Evolutionary conservation across 37 sponge, comb jelly and placozoan genomes (phyloP), one percentile per base, ranked within the genome.

Genomic region (Corticium candelabrum): DNA sequence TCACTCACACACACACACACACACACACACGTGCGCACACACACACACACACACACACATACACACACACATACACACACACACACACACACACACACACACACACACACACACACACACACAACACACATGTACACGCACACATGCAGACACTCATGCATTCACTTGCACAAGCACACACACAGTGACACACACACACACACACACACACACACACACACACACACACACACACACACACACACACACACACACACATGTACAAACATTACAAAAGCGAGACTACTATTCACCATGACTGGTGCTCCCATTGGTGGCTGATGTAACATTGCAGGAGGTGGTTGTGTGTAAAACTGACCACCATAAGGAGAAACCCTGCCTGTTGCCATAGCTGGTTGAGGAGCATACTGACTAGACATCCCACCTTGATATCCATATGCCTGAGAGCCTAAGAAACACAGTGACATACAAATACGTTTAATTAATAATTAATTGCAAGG

Each of bases 201-300:
- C 37, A 29, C 37, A 74, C 37, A 74, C 75, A 74, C 36, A 75
- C 5, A 2, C 76, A 75, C 38, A 32, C 76, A 75, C 38, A 74
- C 76, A 75, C 38, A 75, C 36, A 38, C 76, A 75, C 36, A 75
- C 77, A 77, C 77, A 77, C 43, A 74, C 7, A 41, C 67, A 50
- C 78, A 77, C 56, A 41, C 67, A 50, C 56, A 50, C 56, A 41
- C 78, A 77, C 67, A 50, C 57, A 33, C 67, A 3, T 31, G 34
- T 67, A 77, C 36, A 41, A 34, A 41, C 36, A 3, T 27, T 40
- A 2, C 67, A 3, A 34, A 1, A 21, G 34, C 78, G 31, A n/a
- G 41, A 43, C 56, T 43, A 5, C 11, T 5, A 5, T 43, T 5
- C 56, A 5, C 11, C 56, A n/a, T n/a, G n/a, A n/a, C n/a, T n/a